Evolutionary conservation across 2,797 vertebrate species (phyloP).

Genomic region (Hoplostethus mediterraneus): DNA sequence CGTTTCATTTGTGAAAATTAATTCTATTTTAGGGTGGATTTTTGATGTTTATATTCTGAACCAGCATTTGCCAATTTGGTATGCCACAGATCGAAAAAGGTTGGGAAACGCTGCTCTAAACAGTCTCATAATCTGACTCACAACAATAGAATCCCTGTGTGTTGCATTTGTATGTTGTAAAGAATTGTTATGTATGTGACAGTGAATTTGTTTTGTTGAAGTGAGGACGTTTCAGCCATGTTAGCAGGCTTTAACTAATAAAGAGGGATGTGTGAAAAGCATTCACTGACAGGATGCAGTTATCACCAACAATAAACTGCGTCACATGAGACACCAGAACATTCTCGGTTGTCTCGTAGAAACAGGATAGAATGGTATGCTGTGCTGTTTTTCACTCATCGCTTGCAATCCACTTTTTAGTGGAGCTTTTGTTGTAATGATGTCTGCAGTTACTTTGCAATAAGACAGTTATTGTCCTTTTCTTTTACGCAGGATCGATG

Average conservation of each 20-base stretch:
- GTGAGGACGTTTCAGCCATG: slow-evolving; percentile 1
- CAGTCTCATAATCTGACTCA: no score
- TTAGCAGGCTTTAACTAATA: not conserved
- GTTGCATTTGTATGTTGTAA: not conserved
- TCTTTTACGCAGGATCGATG: not conserved
- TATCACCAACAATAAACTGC: slow-evolving; percentile 17
- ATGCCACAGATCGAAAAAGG: no score
- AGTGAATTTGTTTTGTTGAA: not conserved
- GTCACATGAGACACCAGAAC: slow-evolving; percentile 34
- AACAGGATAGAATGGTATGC: slow-evolving; percentile 10
- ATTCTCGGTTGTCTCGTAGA: slow-evolving; percentile 2
- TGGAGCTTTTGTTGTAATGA: slow-evolving; percentile 17
- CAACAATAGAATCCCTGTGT: not conserved
- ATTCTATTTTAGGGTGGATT: not conserved
- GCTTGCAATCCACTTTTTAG: slow-evolving; percentile 15
- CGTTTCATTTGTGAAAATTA: no score
- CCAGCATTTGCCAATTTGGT: no score
- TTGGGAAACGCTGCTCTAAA: not conserved
- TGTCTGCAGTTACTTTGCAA: slow-evolving; percentile 7
- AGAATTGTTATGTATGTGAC: not conserved
- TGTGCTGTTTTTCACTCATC: slow-evolving; percentile 8
- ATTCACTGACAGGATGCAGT: not conserved
- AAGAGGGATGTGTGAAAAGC: not conserved
- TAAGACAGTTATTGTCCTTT: not conserved
- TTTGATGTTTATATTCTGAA: not conserved